Conservation (phyloP, 1,140 invertebrate species). For the Ceratina australensis region DNA sequence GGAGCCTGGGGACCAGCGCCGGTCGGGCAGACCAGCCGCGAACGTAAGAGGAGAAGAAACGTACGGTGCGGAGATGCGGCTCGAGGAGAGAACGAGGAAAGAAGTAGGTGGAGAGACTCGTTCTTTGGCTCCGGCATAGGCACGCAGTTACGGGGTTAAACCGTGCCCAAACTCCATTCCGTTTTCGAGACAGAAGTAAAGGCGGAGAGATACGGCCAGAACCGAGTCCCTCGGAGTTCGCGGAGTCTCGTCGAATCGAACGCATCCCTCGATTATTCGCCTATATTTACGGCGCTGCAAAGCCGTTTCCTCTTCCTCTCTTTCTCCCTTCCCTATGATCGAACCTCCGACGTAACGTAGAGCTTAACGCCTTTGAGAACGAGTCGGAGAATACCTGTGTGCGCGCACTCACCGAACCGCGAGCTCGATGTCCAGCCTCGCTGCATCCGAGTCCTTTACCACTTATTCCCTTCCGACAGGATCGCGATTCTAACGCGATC, state of each 20-base stretch:
- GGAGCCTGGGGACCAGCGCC: neutral
- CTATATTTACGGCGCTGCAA: constrained; percentile 40
- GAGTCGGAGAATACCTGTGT: constrained; percentile 16
- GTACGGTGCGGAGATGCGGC: constrained; percentile 16
- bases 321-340: constrained; percentile 25
- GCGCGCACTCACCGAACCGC: constrained; percentile 24
- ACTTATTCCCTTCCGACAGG: neutral
- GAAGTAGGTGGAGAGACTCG: constrained; percentile 36
- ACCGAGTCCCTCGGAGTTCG: constrained; percentile 14
- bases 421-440: constrained; percentile 17
- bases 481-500: constrained; percentile 7
- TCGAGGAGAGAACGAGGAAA: constrained; percentile 14
- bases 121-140: constrained; percentile 45
- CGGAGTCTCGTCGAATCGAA: constrained; percentile 44
- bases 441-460: constrained; percentile 1
- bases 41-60: constrained; percentile 39
- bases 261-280: constrained; percentile 54
- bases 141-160: constrained; percentile 59
- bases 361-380: constrained; percentile 31
- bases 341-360: constrained; percentile 33
- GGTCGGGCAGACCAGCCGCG: neutral
- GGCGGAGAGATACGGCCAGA: too few relatives aligned
- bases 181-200: too few relatives aligned
- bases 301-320: neutral
- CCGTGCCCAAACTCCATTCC: constrained; percentile 46